phyloP scores from a whole-genome alignment of 2,113 vertebrate species.

The Ictalurus furcatus region DNA sequence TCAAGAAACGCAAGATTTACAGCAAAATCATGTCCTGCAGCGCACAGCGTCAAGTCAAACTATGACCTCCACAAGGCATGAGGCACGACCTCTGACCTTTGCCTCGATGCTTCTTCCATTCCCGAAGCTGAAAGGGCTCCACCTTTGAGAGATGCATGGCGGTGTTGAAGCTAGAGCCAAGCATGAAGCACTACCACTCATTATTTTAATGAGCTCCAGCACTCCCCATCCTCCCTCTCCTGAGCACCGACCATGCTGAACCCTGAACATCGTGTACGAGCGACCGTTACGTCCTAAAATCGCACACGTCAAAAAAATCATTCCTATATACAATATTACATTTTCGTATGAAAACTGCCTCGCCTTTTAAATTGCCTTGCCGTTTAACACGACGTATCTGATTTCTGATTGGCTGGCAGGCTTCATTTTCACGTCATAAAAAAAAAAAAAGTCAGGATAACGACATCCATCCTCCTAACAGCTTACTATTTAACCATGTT shows the following conservation, averaged over 20 bases:
- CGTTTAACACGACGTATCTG: background rate
- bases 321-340: background rate
- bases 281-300: background rate
- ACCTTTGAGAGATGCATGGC: conserved; percentile 68
- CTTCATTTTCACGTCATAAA: background rate
- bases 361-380: background rate
- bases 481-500: background rate
- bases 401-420: background rate
- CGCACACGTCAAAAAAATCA: background rate
- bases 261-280: background rate
- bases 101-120: conserved; percentile 5
- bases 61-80: conserved; percentile 3
- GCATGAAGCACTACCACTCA: conserved; percentile 66
- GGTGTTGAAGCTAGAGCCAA: conserved; percentile 69
- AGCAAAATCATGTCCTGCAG: background rate
- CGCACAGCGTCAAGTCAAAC: background rate
- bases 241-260: conserved; percentile 9
- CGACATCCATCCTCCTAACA: background rate
- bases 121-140: conserved; percentile 58
- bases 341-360: background rate
- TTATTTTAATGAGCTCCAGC: conserved; percentile 77
- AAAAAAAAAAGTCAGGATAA: background rate
- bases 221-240: conserved; percentile 4
- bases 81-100: conserved; percentile 14
- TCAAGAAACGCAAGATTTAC: background rate